Evolutionary conservation across 37 sponge, comb jelly and placozoan genomes (phyloP).

Genomic region (Amphimedon queenslandica): DNA sequence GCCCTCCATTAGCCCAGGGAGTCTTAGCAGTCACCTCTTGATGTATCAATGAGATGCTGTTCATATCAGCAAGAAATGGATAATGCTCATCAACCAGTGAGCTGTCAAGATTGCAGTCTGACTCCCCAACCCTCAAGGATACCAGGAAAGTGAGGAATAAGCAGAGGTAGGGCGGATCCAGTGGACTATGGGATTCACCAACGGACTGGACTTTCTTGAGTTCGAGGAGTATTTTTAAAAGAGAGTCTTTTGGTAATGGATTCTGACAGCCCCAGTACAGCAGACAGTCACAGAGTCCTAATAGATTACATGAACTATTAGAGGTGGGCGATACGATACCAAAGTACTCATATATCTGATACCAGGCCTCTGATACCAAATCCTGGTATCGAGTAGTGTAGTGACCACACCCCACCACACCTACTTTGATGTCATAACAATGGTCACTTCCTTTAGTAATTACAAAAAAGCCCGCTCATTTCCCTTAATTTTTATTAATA

Average conservation of each 20-base stretch:
- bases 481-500: too few relatives aligned
- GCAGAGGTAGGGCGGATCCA: slow-evolving; percentile 63
- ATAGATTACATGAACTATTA: too few relatives aligned
- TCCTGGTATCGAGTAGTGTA: too few relatives aligned
- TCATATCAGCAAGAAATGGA: slow-evolving; percentile 50
- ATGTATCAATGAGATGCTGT: slow-evolving; percentile 56
- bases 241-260: slow-evolving; percentile 64
- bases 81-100: slow-evolving; percentile 48
- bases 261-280: slow-evolving; percentile 86
- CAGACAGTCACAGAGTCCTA: too few relatives aligned
- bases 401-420: too few relatives aligned
- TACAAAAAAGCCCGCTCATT: too few relatives aligned
- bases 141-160: slow-evolving; percentile 77
- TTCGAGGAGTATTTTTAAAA: slow-evolving; percentile 34
- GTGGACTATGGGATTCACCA: slow-evolving; percentile 8
- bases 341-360: too few relatives aligned
- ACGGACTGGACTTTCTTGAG: slow-evolving; percentile 27
- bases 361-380: too few relatives aligned
- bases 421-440: too few relatives aligned
- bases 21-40: slow-evolving; percentile 30
- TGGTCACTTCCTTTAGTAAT: too few relatives aligned
- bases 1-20: background rate
- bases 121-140: slow-evolving; percentile 75
- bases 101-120: slow-evolving; percentile 21
- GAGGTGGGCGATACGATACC: too few relatives aligned